phyloP scores from a whole-genome alignment of 1,140 invertebrate genomes.

The Apis mellifera region DNA sequence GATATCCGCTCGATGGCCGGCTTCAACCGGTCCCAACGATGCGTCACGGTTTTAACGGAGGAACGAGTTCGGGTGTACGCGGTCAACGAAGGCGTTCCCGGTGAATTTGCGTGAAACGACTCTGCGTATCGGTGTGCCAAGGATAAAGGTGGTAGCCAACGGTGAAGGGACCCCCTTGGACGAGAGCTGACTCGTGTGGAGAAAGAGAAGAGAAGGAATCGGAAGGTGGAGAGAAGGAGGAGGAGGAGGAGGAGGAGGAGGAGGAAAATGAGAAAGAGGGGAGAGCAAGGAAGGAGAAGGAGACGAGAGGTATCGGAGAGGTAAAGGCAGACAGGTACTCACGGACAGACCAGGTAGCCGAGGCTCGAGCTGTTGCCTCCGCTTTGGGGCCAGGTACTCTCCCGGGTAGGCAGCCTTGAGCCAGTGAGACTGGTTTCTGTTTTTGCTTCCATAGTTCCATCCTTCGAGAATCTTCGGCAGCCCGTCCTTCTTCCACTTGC shows the following conservation, averaged over 20 bases:
- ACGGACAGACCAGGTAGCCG: conserved; percentile 60
- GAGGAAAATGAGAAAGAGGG: conserved; percentile 4
- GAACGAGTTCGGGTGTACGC: conserved; percentile 59
- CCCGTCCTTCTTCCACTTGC: conserved; percentile 74
- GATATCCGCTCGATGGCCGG: conserved; percentile 61
- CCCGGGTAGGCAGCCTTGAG: conserved; percentile 78
- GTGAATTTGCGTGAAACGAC: conserved; percentile 79
- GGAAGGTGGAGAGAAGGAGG: not conserved
- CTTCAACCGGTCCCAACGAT: conserved; percentile 66
- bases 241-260: not conserved
- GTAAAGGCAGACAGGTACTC: conserved; percentile 67
- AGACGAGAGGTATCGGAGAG: conserved; percentile 41
- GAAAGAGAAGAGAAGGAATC: not conserved
- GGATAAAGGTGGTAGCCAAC: conserved; percentile 64
- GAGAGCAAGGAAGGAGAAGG: conserved; percentile 18
- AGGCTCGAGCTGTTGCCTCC: conserved; percentile 45
- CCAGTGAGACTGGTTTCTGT: conserved; percentile 82
- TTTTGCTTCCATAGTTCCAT: conserved; percentile 81
- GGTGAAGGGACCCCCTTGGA: conserved; percentile 18
- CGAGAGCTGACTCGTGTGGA: conserved; percentile 1
- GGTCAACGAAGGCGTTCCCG: conserved; percentile 62
- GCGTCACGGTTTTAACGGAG: conserved; percentile 73
- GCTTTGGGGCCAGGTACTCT: conserved; percentile 45
- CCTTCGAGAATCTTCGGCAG: conserved; percentile 78
- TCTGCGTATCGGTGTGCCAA: conserved; percentile 60